Base-by-base conservation (phyloP, 2,113 vertebrate species). In the Chitala chitala region DNA sequence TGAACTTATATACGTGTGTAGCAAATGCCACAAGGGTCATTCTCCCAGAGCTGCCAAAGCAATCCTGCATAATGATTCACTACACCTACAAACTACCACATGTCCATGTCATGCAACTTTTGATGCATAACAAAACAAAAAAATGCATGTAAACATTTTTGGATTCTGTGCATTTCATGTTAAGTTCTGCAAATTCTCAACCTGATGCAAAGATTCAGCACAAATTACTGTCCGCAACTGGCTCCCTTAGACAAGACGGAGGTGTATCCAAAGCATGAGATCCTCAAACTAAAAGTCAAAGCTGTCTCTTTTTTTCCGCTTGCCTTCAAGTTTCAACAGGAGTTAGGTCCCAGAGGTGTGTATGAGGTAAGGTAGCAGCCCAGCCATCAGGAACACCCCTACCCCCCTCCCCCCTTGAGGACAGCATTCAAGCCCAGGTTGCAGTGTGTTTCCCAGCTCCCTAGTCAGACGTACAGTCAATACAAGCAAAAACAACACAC, bases 401-500 rank as follows among this genome's bases (percentile, higher is more conserved):
- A 9, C 63, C 22, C n/a, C 22, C 36, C 38, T n/a, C n/a, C 68
- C 7, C 29, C 68, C 44, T n/a, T 5, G 68, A 29, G 68, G 68
- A n/a, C n/a, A n/a, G n/a, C n/a, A n/a, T n/a, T 69, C 48, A 69
- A 20, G 13, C 29, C 44, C 68, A 31, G 68, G 68, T 26, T 33
- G 68, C 48, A 8, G 15, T 6, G 10, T 9, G 24, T 29, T 20
- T 53, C 64, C 71, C 76, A 78, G 82, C 22, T 13, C 81, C 85
- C 80, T 81, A 81, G 54, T 86, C 87, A 87, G 86, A 82, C 79
- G 80, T 82, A 80, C 73, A 86, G 83, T 84, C 87, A 76, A 87
- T 87, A 87, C 79, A 48, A 73, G 66, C 73, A 63, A 65, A n/a
- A 75, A 84, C 78, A 78, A 78, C 76, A 75, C 83, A 86, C 89